These are phyloP conservation scores for Xyliphius kryptos DNA, from an alignment of 2,113 vertebrate species.

Conservation along the genomic window DNA sequence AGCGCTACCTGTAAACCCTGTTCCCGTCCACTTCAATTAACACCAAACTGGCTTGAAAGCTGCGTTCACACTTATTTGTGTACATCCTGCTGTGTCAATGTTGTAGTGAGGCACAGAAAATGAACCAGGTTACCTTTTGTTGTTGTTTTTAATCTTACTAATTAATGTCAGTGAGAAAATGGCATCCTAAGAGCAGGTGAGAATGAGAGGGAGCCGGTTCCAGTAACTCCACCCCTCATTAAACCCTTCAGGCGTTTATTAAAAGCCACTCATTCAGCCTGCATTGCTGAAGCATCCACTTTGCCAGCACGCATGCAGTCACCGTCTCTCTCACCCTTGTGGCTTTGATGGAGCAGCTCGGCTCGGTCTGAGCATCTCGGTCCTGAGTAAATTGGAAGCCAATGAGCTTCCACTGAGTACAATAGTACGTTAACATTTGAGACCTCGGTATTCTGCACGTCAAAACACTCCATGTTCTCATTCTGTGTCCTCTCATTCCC, in stretches of 20 bases:
- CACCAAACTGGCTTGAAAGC: constrained; percentile 26
- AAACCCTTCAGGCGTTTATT: constrained; percentile 62
- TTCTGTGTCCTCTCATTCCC: constrained; percentile 18
- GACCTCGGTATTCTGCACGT: constrained; percentile 34
- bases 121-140: constrained; percentile 23
- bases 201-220: constrained; percentile 43
- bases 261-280: constrained; percentile 60
- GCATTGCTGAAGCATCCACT: constrained; percentile 57
- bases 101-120: constrained; percentile 15
- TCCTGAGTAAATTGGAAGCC: constrained; percentile 5
- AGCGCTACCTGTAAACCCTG: constrained; percentile 28
- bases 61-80: constrained; percentile 38
- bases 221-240: constrained; percentile 58
- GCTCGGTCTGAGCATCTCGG: constrained; percentile 14
- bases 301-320: constrained; percentile 59
- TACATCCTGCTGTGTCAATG: constrained; percentile 33
- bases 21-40: constrained; percentile 31
- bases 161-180: constrained; percentile 42
- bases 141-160: constrained; percentile 35
- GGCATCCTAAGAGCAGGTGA: background rate
- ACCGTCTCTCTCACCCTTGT: constrained; percentile 53
- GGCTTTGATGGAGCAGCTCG: constrained; percentile 11
- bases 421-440: constrained; percentile 27
- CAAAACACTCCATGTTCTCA: constrained; percentile 9
- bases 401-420: constrained; percentile 17